phyloP scores from a whole-genome alignment of 2,797 vertebrate species.

The Malurus splendens region DNA sequence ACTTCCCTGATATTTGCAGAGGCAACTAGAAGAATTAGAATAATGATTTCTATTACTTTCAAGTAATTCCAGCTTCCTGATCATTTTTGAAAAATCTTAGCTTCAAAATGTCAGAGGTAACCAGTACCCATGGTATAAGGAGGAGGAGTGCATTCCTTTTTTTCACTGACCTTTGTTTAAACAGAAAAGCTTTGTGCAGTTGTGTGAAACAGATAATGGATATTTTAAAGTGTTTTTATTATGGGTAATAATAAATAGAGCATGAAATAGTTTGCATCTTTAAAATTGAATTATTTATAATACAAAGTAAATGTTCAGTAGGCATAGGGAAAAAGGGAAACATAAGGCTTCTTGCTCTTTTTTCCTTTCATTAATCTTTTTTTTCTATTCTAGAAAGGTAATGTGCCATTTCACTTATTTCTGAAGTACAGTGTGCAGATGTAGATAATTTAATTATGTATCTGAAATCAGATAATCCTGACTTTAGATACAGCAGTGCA shows the following conservation, averaged over 20 bases:
- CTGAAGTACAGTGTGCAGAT: not conserved
- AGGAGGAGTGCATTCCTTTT: not conserved
- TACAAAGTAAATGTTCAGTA: not conserved
- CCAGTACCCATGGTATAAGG: not conserved
- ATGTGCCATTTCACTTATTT: not conserved
- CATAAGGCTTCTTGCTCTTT: not conserved
- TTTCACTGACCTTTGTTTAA: not conserved
- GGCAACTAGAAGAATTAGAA: not conserved
- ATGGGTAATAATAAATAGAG: not conserved
- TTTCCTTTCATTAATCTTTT: not conserved
- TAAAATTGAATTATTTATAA: not conserved
- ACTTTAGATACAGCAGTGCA: not conserved
- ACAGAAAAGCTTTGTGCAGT: not conserved
- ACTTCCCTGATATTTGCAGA: not conserved
- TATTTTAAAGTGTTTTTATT: not conserved
- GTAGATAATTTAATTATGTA: not conserved
- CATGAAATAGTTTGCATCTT: not conserved
- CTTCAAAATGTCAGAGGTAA: not conserved
- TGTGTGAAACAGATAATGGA: not conserved
- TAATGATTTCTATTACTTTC: not conserved
- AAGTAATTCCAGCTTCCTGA: not conserved
- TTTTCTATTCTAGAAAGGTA: not conserved
- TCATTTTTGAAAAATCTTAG: not conserved
- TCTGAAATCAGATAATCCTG: not conserved
- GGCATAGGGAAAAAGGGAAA: not conserved